Conservation (phyloP, 2,888 invertebrate genomes). For the Physocephala rufipes region DNA sequence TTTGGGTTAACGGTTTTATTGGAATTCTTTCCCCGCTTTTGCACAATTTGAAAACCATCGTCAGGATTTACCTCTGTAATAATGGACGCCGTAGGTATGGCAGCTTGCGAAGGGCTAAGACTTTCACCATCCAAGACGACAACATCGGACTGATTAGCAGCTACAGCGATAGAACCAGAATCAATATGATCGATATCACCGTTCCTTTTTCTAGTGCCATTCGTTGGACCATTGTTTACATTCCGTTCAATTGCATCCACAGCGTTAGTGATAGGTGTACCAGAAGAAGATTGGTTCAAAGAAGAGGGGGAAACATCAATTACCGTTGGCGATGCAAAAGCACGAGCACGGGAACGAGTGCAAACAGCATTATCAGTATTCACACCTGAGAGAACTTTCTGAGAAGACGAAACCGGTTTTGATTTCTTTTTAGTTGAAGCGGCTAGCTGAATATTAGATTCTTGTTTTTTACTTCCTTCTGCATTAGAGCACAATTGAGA, state of each 20-base stretch:
- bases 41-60: background rate
- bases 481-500: background rate
- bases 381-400: too few relatives aligned
- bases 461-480: background rate
- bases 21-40: background rate
- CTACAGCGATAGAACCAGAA: too few relatives aligned
- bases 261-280: background rate
- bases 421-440: background rate
- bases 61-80: background rate
- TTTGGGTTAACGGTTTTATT: background rate
- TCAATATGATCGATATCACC: too few relatives aligned
- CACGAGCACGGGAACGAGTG: background rate
- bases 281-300: background rate
- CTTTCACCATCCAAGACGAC: too few relatives aligned
- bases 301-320: background rate
- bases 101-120: too few relatives aligned
- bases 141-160: too few relatives aligned
- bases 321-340: background rate
- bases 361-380: background rate
- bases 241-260: too few relatives aligned
- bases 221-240: too few relatives aligned
- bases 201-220: too few relatives aligned
- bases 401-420: background rate
- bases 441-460: background rate
- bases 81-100: too few relatives aligned